Evolutionary conservation across 2,797 vertebrate species (phyloP).

Genomic region (Muraenolepis orangiensis): DNA sequence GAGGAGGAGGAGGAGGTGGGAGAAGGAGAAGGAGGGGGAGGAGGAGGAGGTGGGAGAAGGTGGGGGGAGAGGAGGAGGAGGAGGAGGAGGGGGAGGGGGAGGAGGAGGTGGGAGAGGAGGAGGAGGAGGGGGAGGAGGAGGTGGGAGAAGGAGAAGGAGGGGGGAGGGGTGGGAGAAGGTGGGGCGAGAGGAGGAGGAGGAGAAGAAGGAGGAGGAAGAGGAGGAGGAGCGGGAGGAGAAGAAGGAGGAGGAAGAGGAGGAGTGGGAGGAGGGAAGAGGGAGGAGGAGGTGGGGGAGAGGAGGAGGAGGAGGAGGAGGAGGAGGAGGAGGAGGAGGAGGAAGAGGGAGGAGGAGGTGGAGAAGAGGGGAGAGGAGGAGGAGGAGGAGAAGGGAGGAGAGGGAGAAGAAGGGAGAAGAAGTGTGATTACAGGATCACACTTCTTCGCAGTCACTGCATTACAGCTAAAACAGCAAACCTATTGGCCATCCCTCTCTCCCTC

Average conservation of each 20-base stretch:
- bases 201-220: slow-evolving; percentile 17
- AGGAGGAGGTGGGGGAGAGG: slow-evolving; percentile 21
- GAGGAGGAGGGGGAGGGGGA: not conserved
- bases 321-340: not conserved
- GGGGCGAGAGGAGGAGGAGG: slow-evolving; percentile 1
- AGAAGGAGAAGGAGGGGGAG: not conserved
- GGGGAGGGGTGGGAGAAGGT: no score
- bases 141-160: not conserved
- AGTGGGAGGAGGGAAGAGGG: not conserved
- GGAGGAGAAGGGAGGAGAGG: not conserved
- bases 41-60: not conserved
- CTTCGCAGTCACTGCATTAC: not conserved
- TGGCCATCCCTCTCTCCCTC: not conserved
- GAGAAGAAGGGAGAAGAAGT: not conserved
- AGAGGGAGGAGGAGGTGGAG: no score
- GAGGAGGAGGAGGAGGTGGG: not conserved
- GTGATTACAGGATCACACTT: not conserved
- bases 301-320: slow-evolving; percentile 6
- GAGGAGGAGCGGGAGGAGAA: slow-evolving; percentile 22
- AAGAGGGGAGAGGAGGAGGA: no score
- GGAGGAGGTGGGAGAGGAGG: slow-evolving; percentile 6
- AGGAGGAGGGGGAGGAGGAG: slow-evolving; percentile 20
- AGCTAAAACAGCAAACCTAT: not conserved
- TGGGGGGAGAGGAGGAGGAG: not conserved
- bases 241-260: not conserved